Evolutionary conservation across 2,797 vertebrate genomes (phyloP).

Genomic region (Rhinichthys osculus): DNA sequence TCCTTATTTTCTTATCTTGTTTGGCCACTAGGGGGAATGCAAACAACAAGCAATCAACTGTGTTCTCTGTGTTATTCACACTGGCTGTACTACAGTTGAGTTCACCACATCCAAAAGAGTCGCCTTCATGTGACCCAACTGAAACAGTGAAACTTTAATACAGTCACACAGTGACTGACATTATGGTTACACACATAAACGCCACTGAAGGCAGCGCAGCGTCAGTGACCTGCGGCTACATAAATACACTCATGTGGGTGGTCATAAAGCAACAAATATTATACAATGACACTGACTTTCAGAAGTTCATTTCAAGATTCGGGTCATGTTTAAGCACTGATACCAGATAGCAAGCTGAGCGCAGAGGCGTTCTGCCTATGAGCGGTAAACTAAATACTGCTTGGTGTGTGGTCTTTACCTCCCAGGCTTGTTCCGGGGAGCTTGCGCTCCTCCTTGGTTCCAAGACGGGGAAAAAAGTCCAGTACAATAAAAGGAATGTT

Average conservation of each 20-base stretch:
- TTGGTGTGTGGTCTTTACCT: slow-evolving; percentile 83
- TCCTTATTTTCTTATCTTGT: slow-evolving; percentile 41
- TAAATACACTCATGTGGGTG: slow-evolving; percentile 71
- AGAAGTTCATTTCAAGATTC: slow-evolving; percentile 72
- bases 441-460: slow-evolving; percentile 72
- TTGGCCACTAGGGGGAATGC: slow-evolving; percentile 66
- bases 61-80: slow-evolving; percentile 36
- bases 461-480: slow-evolving; percentile 60
- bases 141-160: not conserved
- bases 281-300: slow-evolving; percentile 67
- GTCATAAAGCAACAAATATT: slow-evolving; percentile 76
- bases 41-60: slow-evolving; percentile 56
- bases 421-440: slow-evolving; percentile 78
- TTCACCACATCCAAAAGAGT: not conserved
- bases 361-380: slow-evolving; percentile 53
- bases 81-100: slow-evolving; percentile 51
- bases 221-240: slow-evolving; percentile 39
- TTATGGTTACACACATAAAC: slow-evolving; percentile 20
- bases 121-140: not conserved
- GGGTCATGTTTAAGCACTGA: slow-evolving; percentile 60
- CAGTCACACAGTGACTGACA: slow-evolving; percentile 3
- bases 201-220: not conserved
- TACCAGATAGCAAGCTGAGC: slow-evolving; percentile 57
- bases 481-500: slow-evolving; percentile 77
- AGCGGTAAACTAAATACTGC: slow-evolving; percentile 65